Conservation (phyloP, 2,113 vertebrate species). For the Oxygymnocypris stewartii region DNA sequence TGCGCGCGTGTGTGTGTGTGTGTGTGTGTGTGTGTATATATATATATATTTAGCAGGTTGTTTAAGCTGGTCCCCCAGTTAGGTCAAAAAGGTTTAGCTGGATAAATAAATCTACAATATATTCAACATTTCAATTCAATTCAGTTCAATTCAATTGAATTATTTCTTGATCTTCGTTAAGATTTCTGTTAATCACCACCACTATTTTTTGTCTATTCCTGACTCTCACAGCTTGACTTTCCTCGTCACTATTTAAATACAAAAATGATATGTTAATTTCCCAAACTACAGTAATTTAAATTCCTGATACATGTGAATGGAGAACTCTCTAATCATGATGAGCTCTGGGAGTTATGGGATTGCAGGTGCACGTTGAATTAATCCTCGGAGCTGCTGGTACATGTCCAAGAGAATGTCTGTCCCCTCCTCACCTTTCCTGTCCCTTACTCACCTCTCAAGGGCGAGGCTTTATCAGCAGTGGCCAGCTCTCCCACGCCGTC, state of each 20-base stretch:
- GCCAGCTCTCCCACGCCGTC: constrained; percentile 58
- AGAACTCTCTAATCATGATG: neutral
- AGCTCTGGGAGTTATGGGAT: constrained; percentile 22
- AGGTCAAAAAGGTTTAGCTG: neutral
- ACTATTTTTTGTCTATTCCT: neutral
- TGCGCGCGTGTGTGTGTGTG: too few relatives aligned
- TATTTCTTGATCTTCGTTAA: neutral
- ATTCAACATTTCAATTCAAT: neutral
- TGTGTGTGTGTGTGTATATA: too few relatives aligned
- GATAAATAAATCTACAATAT: neutral
- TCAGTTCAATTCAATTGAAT: too few relatives aligned
- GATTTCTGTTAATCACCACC: neutral
- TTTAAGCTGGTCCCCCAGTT: neutral
- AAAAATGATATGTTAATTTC: neutral
- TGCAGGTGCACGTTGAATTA: constrained; percentile 25
- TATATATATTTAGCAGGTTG: neutral
- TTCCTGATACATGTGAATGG: neutral
- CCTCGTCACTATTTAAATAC: neutral
- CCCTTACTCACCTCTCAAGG: constrained; percentile 69
- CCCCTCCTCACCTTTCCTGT: constrained; percentile 12
- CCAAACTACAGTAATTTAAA: neutral
- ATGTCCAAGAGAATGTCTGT: constrained; percentile 15
- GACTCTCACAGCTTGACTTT: neutral
- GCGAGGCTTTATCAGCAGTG: constrained; percentile 68
- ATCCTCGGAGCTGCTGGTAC: constrained; percentile 19